Percentiles rank a stretch among this genome's conserved stretches.
phyloP scores from a whole-genome alignment of 1,140 invertebrate genomes.

The Choristoneura fumiferana region DNA sequence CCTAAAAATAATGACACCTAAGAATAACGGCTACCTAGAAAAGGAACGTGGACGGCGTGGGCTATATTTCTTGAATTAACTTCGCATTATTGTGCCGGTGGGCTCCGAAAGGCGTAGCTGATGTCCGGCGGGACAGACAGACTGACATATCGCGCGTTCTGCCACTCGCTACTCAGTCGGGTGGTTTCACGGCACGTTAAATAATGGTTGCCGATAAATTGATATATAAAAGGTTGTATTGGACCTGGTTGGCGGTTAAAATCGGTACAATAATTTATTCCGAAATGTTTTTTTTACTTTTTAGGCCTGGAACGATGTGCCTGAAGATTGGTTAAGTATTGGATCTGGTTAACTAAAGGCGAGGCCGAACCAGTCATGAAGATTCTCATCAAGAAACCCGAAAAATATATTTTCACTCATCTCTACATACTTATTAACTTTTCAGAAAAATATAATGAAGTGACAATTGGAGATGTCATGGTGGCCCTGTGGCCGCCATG shows the following conservation, averaged over 20 bases:
- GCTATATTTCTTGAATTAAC: constrained; percentile 11
- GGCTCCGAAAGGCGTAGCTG: constrained; percentile 14
- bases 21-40: background rate
- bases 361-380: too few species aligned
- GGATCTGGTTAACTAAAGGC: background rate
- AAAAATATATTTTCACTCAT: too few species aligned
- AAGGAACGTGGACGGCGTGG: background rate
- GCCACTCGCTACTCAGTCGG: constrained; percentile 1
- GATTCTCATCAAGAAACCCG: too few species aligned
- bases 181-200: constrained; percentile 12
- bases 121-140: constrained; percentile 2
- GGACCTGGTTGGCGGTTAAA: constrained; percentile 1
- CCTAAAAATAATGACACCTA: background rate
- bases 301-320: background rate
- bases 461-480: too few species aligned
- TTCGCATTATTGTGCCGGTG: background rate
- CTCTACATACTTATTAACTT: too few species aligned
- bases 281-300: background rate
- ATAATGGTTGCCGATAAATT: constrained; percentile 18
- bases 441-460: too few species aligned
- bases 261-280: constrained; percentile 8
- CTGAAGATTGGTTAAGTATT: background rate
- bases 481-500: too few species aligned
- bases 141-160: constrained; percentile 12
- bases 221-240: constrained; percentile 11